These are phyloP conservation scores for Drosophila quinaria DNA, from an alignment of 2,888 invertebrate species.

Conservation along the genomic window DNA sequence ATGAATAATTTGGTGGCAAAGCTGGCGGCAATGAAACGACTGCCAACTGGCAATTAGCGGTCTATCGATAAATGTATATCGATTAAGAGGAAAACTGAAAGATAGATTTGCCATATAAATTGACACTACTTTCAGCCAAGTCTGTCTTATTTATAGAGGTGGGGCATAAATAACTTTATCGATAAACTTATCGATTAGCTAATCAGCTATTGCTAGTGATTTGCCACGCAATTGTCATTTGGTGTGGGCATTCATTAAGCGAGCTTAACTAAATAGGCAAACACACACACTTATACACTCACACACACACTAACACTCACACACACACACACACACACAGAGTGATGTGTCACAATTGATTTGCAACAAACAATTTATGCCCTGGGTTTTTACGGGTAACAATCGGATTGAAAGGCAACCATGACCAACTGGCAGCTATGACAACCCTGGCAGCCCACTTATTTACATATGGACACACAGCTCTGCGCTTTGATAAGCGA, in stretches of 20 bases:
- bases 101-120: neutral
- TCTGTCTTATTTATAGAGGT: neutral
- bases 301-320: slow-evolving; percentile 12
- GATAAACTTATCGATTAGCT: slow-evolving; percentile 30
- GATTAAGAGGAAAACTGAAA: neutral
- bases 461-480: slow-evolving; percentile 55
- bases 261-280: slow-evolving; percentile 54
- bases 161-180: neutral
- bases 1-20: slow-evolving; percentile 45
- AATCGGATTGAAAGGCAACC: slow-evolving; percentile 32
- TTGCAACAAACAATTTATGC: slow-evolving; percentile 40
- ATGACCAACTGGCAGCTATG: slow-evolving; percentile 60
- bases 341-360: slow-evolving; percentile 58
- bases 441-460: slow-evolving; percentile 47
- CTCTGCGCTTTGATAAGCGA: slow-evolving; percentile 44
- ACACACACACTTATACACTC: slow-evolving; percentile 27
- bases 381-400: slow-evolving; percentile 30
- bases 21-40: neutral
- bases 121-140: neutral
- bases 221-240: slow-evolving; percentile 31
- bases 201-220: slow-evolving; percentile 16
- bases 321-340: neutral
- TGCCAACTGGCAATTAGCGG: slow-evolving; percentile 7
- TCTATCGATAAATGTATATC: slow-evolving; percentile 18
- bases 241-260: slow-evolving; percentile 39